Conservation (phyloP, 53 echinoderm and acorn worm species). For the Holothuria scabra region DNA sequence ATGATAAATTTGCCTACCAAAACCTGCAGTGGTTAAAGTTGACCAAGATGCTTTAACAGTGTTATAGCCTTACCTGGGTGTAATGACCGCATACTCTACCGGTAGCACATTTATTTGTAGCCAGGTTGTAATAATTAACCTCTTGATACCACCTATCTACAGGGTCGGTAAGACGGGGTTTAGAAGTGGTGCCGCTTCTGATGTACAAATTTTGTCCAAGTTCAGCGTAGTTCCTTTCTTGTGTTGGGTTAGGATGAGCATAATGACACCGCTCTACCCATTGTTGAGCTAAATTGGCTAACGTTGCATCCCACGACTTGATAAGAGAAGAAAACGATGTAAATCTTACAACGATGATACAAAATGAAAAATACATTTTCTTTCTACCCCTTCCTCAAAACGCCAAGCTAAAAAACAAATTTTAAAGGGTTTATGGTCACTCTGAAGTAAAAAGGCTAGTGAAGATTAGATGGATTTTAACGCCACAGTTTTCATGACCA, state of each 20-base stretch:
- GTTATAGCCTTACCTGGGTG: slow-evolving; percentile 70
- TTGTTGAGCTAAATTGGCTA: slow-evolving; percentile 81
- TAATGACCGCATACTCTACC: slow-evolving; percentile 84
- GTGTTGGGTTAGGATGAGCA: slow-evolving; percentile 72
- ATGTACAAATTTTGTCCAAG: slow-evolving; percentile 89
- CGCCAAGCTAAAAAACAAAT: no score
- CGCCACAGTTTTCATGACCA: no score
- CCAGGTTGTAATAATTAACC: slow-evolving; percentile 58
- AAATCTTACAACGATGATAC: no score
- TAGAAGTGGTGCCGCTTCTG: not conserved
- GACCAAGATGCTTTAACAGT: no score
- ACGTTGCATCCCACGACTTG: slow-evolving; percentile 72
- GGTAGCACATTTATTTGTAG: slow-evolving; percentile 44
- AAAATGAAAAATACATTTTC: no score
- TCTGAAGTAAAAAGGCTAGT: no score
- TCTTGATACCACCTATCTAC: slow-evolving; percentile 80
- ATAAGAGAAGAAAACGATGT: not conserved
- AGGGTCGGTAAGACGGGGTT: slow-evolving; percentile 36
- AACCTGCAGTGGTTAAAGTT: no score
- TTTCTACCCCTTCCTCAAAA: no score
- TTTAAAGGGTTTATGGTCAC: no score
- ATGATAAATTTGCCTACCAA: no score
- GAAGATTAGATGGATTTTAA: no score
- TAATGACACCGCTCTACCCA: slow-evolving; percentile 80
- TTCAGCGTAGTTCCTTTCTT: slow-evolving; percentile 46